Evolutionary conservation across 2,113 vertebrate species (phyloP).

Genomic region (Anseranas semipalmata): DNA sequence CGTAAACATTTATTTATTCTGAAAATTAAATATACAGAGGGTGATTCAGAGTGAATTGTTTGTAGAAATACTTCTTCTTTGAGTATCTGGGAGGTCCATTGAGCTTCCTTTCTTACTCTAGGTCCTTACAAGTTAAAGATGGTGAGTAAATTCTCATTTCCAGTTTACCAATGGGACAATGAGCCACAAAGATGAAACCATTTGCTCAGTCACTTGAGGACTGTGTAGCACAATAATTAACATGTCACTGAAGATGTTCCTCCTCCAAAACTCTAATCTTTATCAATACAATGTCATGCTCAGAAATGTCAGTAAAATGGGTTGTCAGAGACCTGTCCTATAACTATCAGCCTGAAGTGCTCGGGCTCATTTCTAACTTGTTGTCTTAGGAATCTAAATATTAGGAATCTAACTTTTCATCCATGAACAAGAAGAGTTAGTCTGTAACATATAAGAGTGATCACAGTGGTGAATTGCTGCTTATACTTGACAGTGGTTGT

Average conservation of each 20-base stretch:
- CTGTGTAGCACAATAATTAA: neutral
- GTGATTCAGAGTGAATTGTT: neutral
- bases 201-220: neutral
- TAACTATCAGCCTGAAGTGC: neutral
- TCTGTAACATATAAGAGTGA: accelerated
- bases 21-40: neutral
- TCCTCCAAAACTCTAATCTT: neutral
- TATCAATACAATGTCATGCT: neutral
- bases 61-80: neutral
- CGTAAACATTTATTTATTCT: neutral
- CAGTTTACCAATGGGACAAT: neutral
- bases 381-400: neutral
- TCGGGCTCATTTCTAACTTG: neutral
- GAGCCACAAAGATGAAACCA: neutral
- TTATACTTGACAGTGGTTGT: neutral
- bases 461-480: neutral
- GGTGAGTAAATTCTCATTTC: neutral
- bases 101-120: neutral
- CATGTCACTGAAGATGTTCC: neutral
- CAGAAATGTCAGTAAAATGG: neutral
- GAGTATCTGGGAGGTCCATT: neutral
- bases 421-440: neutral
- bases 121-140: neutral
- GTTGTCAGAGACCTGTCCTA: neutral
- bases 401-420: neutral